Conservation (phyloP, 2,113 vertebrate species). For the Channa argus region DNA sequence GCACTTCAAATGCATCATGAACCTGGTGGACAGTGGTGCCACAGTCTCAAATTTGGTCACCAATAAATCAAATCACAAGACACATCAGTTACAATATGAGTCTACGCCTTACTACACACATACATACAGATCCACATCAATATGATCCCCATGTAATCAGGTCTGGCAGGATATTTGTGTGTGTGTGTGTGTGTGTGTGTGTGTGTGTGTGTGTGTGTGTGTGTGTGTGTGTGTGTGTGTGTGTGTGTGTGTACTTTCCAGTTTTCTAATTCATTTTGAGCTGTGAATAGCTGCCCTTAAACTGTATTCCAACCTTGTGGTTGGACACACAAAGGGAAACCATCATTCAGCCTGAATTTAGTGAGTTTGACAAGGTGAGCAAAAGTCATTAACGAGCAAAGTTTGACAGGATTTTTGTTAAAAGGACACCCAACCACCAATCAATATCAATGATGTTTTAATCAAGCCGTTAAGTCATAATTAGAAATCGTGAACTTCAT, state of each 20-base stretch:
- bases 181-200: no score
- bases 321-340: not conserved
- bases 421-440: not conserved
- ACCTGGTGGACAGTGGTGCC: no score
- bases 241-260: not conserved
- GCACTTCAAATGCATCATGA: no score
- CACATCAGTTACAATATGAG: no score
- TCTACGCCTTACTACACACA: no score
- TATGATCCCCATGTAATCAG: no score
- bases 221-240: not conserved
- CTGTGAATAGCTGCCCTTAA: not conserved
- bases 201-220: no score
- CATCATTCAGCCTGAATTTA: constrained; percentile 9
- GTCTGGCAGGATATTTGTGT: no score
- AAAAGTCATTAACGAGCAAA: not conserved
- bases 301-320: not conserved
- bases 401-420: not conserved
- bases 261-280: constrained; percentile 7
- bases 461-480: not conserved
- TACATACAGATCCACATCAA: no score
- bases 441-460: accelerated
- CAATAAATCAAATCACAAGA: no score
- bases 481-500: not conserved
- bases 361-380: constrained; percentile 11
- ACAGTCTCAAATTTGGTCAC: no score